phyloP scores from a whole-genome alignment of 2,888 invertebrate species.

The Pterostichus madidus region DNA sequence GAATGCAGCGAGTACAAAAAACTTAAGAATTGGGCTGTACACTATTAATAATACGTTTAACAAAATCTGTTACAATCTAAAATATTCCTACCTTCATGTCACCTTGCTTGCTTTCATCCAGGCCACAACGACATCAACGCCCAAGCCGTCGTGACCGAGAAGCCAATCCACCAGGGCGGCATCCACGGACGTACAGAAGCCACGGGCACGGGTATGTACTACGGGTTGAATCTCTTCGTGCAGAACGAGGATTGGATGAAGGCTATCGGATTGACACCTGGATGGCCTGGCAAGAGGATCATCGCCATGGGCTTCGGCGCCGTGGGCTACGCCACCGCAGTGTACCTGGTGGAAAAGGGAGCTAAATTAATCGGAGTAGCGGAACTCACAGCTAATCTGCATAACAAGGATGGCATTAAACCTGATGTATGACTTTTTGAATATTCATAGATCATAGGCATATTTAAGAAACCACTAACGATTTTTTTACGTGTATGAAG shows the following conservation, averaged over 20 bases:
- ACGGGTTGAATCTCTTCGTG: slow-evolving; percentile 86
- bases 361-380: slow-evolving; percentile 86
- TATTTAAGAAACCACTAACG: no score
- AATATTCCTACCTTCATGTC: no score
- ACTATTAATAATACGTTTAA: no score
- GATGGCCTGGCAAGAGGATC: slow-evolving; percentile 87
- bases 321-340: slow-evolving; percentile 88
- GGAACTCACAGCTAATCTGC: slow-evolving; percentile 83
- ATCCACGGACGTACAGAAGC: slow-evolving; percentile 92
- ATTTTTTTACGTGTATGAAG: no score
- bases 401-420: slow-evolving; percentile 85
- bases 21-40: no score
- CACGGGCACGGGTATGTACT: slow-evolving; percentile 89
- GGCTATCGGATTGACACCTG: slow-evolving; percentile 81
- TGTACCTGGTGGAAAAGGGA: slow-evolving; percentile 84
- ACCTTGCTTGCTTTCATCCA: slow-evolving; percentile 79
- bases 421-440: slow-evolving; percentile 80
- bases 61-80: no score
- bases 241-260: slow-evolving; percentile 87
- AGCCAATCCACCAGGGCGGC: slow-evolving; percentile 92
- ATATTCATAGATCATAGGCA: no score
- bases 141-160: slow-evolving; percentile 92
- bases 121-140: slow-evolving; percentile 83
- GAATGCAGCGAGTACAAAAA: no score
- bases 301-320: slow-evolving; percentile 91